Base-by-base conservation (phyloP, 2,113 vertebrate genomes). In the Pluvianellus socialis region DNA sequence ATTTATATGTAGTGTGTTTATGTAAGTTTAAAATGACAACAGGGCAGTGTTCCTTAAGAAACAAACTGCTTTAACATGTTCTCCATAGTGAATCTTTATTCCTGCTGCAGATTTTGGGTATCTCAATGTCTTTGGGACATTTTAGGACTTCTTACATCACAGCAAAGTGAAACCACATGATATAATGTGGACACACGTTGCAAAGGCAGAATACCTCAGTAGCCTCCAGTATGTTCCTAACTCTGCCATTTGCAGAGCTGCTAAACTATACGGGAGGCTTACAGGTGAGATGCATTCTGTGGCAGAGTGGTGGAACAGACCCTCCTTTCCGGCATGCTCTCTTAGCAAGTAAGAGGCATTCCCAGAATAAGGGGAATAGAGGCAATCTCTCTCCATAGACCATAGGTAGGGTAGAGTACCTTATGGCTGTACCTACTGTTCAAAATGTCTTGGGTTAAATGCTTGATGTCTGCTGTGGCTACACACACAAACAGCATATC, bases 401-500 rank as follows among this genome's bases (percentile, higher is more conserved):
- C 7, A 5, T 26, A 4, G 0, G 2, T 4, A 19, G 3, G 16
- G 22, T 18, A 38, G n/a, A 63, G 26, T 27, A 42, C 7, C 23
- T 33, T 15, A n/a, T 49, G 65, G 19, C 19, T 77, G 33, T 45
- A 12, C 4, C 40, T 32, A n/a, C 12, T 33, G 35, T 63, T 63
- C 24, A 27, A 20, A 49, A 45, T 14, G 35, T 66, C 21, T 72
- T 15, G 18, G 30, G 32, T 68, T 27, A 23, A 26, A 38, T 32
- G 2, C 4, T 42, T 23, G 32, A 16, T 45, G 5, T 33, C 44
- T 55, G 32, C 53, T 68, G 21, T 68, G 77, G 13, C 15, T 92
- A 14, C 50, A 45, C 0, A 1, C 9, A 12, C 38, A 45, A 72
- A 33, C 23, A 49, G 4, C 1, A 0, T 10, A 8, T 27, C 35